These are phyloP conservation scores for human DNA, from an alignment of 2,113 vertebrate genomes.

Conservation along the genomic window DNA sequence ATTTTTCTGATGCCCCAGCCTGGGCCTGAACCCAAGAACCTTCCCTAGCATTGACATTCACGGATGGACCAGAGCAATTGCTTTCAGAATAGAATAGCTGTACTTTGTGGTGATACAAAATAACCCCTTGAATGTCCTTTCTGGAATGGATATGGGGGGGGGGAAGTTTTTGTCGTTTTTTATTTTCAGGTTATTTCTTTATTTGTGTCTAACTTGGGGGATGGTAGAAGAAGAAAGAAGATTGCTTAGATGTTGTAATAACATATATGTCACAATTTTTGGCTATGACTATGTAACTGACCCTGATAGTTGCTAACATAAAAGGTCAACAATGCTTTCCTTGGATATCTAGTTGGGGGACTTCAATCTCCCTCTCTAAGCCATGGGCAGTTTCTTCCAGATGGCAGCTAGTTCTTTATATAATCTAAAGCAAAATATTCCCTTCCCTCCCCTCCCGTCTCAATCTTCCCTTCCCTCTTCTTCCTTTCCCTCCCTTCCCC, in stretches of 20 bases:
- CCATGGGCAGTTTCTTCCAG: background rate
- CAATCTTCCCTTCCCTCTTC: background rate
- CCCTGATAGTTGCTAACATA: background rate
- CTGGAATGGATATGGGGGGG: background rate
- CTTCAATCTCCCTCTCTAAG: background rate
- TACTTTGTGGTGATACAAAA: slow-evolving; percentile 24
- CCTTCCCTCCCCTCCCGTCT: background rate
- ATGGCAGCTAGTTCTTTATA: background rate
- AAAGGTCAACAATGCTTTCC: background rate
- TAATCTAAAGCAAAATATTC: background rate
- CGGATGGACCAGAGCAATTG: background rate
- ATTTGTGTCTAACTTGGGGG: slow-evolving; percentile 15
- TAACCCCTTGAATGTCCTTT: background rate
- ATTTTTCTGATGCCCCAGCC: background rate
- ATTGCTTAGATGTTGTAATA: slow-evolving; percentile 9
- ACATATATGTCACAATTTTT: background rate
- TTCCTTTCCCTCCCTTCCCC: background rate
- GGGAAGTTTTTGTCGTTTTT: background rate
- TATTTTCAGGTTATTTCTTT: background rate
- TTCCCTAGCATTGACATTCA: background rate
- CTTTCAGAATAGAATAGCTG: background rate
- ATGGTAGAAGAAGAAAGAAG: background rate
- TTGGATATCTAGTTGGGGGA: background rate
- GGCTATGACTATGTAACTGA: background rate
- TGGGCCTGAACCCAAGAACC: background rate